A percentile compares a stretch with the other conserved stretches of the same genome.
Conservation (phyloP, 2,113 vertebrate species). For the Athene cunicularia region DNA sequence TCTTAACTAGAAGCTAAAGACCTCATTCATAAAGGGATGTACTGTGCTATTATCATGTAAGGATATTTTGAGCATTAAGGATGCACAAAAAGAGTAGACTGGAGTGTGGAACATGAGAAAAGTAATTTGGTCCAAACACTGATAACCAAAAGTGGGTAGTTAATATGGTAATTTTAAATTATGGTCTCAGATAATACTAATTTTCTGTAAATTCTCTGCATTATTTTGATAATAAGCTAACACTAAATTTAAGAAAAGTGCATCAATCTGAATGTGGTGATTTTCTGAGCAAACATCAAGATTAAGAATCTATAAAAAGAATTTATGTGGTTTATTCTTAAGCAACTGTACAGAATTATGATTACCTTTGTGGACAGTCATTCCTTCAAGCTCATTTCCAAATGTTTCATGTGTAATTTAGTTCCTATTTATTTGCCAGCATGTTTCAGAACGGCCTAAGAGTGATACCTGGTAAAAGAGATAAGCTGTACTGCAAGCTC, state of each 20-base stretch:
- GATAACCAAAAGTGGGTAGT: not conserved
- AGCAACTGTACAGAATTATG: not conserved
- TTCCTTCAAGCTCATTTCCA: not conserved
- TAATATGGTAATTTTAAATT: not conserved
- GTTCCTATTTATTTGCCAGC: not conserved
- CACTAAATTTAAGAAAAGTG: not conserved
- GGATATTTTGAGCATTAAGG: not conserved
- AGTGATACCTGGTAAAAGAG: not conserved
- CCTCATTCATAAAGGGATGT: not conserved
- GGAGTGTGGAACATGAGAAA: not conserved
- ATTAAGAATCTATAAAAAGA: not conserved
- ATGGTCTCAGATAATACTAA: not conserved
- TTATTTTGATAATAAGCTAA: not conserved
- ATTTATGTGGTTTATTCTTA: not conserved
- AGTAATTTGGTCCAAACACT: not conserved
- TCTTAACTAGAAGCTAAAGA: constrained; percentile 21
- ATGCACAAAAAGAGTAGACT: not conserved
- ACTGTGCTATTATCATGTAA: not conserved
- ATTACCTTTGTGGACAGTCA: not conserved
- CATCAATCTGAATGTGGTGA: not conserved
- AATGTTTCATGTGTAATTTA: not conserved
- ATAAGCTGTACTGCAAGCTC: not conserved
- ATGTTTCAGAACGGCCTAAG: not conserved
- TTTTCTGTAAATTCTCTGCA: not conserved
- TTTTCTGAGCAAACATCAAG: not conserved